A percentile compares a stretch with the other conserved stretches of the same genome.
Conservation (phyloP, 2,797 vertebrate genomes). For the Urophycis tenuis region DNA sequence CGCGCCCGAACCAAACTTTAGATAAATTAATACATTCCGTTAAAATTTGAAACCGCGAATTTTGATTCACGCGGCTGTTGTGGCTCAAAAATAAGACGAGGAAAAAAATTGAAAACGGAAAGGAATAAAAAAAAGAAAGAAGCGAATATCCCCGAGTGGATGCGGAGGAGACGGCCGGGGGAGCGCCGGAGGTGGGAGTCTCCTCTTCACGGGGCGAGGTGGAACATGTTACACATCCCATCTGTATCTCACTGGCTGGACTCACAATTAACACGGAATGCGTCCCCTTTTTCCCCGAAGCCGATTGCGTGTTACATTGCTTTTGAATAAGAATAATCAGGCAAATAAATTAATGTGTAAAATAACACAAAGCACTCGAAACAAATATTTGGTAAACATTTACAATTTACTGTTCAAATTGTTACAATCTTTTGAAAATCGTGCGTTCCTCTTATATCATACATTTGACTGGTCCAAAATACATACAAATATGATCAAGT, state of each 20-base stretch:
- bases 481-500: slow-evolving; percentile 14
- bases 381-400: not conserved
- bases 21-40: not conserved
- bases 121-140: not conserved
- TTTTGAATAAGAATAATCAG: not conserved
- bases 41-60: not conserved
- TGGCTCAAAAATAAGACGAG: not conserved
- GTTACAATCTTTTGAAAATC: not conserved
- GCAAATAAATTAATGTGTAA: not conserved
- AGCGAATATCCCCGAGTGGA: not conserved
- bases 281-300: too few relatives aligned
- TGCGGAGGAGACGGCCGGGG: not conserved
- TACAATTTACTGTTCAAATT: not conserved
- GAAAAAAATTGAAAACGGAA: not conserved
- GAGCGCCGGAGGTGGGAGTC: not conserved
- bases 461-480: not conserved
- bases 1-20: not conserved
- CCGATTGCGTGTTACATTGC: not conserved
- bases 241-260: too few relatives aligned
- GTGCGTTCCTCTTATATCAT: not conserved
- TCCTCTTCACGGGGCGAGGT: not conserved
- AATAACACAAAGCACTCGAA: not conserved
- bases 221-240: not conserved
- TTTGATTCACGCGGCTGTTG: not conserved
- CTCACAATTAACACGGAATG: too few relatives aligned